Base-by-base conservation (phyloP, 1,140 invertebrate species). In the Diprion similis region DNA sequence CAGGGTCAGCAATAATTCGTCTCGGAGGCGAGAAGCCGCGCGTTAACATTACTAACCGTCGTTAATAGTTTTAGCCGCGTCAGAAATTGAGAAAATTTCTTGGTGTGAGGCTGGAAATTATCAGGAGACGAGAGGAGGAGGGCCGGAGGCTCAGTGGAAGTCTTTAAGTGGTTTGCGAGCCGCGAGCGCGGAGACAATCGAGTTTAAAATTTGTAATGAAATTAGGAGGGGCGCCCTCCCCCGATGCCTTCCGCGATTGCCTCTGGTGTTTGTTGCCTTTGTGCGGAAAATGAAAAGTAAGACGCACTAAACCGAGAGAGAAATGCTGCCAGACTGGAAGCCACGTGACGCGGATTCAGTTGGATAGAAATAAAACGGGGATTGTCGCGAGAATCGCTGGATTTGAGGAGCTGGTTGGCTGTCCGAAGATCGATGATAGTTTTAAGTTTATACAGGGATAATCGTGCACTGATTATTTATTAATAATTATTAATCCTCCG, bases 161-260 rank as follows among this genome's bases (percentile, higher is more conserved):
- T 37, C 51, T 59, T 59, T 59, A 59, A 59, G 51, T 59, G 51
- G 51, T 59, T 59, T 8, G 51, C 51, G 51, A 17, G 51, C 51
- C 51, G n/a, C 51, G 51, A 17, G 51, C 51, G 51, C 51, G 51
- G 51, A 59, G 51, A 59, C 51, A 59, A 59, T 59, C 51, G 51
- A 59, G 51, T 59, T 59, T 59, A 59, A 59, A 59, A 59, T 59
- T 59, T 59, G 51, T 59, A 59, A 59, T 59, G 51, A 17, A 59
- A 59, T 59, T 59, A 59, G 51, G 51, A 17, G 51, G 51, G 24
- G 1, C 24, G 24, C 24, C 24, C 24, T 37, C 24, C 51, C 4
- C 51, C 51, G 51, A 13, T 17, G n/a, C 51, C 51, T 59, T 17
- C 51, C 11, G n/a, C 51, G 51, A 59, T 59, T 59, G 51, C n/a